Conservation (phyloP, 2,888 invertebrate genomes). For the Tromatobia lineatoria region DNA sequence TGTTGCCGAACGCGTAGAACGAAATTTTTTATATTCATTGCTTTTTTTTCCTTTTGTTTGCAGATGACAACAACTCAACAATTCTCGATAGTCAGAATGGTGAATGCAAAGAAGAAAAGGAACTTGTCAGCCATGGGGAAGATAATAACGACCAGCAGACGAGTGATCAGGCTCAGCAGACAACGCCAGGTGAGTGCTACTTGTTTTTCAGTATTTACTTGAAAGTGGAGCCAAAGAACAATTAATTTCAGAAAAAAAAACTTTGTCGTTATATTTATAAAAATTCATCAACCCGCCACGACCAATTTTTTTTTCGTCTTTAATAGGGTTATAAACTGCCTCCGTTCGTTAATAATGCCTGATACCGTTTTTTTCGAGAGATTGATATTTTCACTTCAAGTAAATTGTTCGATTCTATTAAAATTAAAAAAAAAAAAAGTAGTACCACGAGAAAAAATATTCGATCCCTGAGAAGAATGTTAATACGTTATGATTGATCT, state of each 20-base stretch:
- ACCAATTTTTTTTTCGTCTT: neutral
- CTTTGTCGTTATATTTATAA: neutral
- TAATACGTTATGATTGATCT: neutral
- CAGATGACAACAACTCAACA: slow-evolving; percentile 58
- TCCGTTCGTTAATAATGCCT: too few relatives aligned
- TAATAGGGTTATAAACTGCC: too few relatives aligned
- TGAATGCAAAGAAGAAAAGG: slow-evolving; percentile 53
- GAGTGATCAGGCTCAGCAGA: slow-evolving; percentile 81
- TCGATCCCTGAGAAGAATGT: neutral
- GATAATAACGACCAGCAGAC: slow-evolving; percentile 75
- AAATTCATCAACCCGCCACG: neutral
- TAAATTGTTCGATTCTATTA: too few relatives aligned
- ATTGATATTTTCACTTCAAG: too few relatives aligned
- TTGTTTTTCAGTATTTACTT: neutral
- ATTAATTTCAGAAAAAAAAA: neutral
- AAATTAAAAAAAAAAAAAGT: too few relatives aligned
- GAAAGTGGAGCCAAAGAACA: neutral
- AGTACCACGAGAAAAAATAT: neutral
- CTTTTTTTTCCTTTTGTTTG: slow-evolving; percentile 15
- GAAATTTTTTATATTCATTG: neutral
- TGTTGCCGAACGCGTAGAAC: neutral
- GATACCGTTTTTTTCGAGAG: too few relatives aligned
- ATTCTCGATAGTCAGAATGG: slow-evolving; percentile 43
- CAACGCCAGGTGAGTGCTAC: slow-evolving; percentile 78
- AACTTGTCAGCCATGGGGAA: slow-evolving; percentile 50